Percentiles rank a stretch among this genome's conserved stretches.
These are phyloP conservation scores for Anguilla rostrata DNA, from an alignment of 2,113 vertebrate genomes.

Conservation along the genomic window DNA sequence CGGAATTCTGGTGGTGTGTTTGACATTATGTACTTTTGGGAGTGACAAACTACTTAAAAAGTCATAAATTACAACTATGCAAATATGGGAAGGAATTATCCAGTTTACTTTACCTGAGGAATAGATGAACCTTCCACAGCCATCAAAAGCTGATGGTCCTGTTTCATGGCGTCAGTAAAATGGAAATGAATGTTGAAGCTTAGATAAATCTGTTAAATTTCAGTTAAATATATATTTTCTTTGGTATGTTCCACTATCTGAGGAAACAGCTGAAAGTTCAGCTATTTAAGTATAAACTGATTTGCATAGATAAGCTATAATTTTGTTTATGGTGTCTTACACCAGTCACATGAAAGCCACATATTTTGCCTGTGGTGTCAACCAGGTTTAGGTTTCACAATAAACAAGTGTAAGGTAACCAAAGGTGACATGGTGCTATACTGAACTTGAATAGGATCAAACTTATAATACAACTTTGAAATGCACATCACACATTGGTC, in stretches of 20 bases:
- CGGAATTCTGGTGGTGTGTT: neutral
- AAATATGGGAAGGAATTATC: neutral
- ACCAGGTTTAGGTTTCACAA: neutral
- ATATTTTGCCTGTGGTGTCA: neutral
- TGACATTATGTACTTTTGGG: neutral
- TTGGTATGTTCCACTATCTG: neutral
- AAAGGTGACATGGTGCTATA: neutral
- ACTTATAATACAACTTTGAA: neutral
- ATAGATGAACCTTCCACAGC: neutral
- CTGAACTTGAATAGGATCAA: too few species aligned
- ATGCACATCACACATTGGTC: too few species aligned
- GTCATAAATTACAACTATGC: neutral
- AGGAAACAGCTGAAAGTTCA: neutral
- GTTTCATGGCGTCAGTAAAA: neutral
- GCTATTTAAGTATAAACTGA: neutral
- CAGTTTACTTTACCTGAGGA: conserved; percentile 8
- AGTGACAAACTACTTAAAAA: neutral
- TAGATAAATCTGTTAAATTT: neutral
- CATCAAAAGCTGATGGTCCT: conserved; percentile 6
- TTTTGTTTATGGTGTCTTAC: neutral
- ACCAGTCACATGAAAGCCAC: neutral
- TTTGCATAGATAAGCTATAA: conserved; percentile 21
- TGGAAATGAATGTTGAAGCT: neutral
- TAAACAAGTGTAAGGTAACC: neutral
- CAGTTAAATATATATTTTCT: neutral